Conservation (phyloP, 1,140 invertebrate genomes). For the Cylas formicarius region DNA sequence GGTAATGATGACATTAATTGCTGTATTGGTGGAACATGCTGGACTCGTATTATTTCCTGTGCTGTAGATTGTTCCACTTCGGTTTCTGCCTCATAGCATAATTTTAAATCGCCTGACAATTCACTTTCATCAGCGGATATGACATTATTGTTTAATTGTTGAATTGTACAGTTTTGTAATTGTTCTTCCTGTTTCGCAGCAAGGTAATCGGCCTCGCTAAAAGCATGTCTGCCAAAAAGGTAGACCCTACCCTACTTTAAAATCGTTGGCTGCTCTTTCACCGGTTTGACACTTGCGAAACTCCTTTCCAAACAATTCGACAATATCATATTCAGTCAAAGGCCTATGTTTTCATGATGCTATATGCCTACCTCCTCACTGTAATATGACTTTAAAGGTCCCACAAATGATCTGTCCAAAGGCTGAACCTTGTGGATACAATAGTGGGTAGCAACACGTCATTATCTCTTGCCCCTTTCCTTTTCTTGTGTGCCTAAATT, state of each 20-base stretch:
- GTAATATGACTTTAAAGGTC: conserved; percentile 25
- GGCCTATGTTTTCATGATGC: no score
- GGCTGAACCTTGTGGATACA: conserved; percentile 39
- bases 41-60: no score
- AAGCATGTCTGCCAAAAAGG: conserved; percentile 7
- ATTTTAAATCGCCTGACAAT: no score
- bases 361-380: conserved; percentile 14
- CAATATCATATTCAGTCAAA: conserved; percentile 6
- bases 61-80: no score
- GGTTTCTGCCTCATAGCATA: no score
- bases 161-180: conserved; percentile 3
- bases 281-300: conserved; percentile 9
- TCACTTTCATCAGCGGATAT: background rate
- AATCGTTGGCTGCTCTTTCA: conserved; percentile 13
- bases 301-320: conserved; percentile 10
- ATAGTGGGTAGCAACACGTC: conserved; percentile 33
- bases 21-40: no score
- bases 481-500: conserved; percentile 7
- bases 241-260: conserved; percentile 9
- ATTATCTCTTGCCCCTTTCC: conserved; percentile 30
- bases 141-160: conserved; percentile 1
- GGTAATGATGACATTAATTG: no score
- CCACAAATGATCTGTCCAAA: conserved; percentile 36
- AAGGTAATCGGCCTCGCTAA: conserved; percentile 8
- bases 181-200: background rate